phyloP scores from a whole-genome alignment of 2,113 vertebrate genomes.

The Puma concolor region DNA sequence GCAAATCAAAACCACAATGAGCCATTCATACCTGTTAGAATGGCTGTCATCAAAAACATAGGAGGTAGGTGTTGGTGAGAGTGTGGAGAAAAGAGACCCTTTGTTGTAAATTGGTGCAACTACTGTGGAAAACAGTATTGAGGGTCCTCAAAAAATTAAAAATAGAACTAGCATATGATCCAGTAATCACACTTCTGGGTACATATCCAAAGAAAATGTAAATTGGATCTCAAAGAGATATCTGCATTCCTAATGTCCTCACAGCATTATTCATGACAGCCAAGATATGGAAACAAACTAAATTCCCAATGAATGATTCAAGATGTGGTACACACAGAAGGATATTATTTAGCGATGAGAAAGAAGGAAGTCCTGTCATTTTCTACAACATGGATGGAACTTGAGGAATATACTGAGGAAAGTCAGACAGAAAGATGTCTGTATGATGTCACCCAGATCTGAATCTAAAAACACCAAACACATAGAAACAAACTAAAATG shows the following conservation, averaged over 20 bases:
- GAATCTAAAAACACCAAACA: neutral
- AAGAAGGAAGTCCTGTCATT: neutral
- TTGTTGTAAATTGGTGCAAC: neutral
- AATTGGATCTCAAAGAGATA: neutral
- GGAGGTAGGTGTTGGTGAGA: neutral
- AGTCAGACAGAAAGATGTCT: neutral
- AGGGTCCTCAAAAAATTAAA: neutral
- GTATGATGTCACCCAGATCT: neutral
- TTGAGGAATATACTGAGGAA: neutral
- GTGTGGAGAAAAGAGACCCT: neutral
- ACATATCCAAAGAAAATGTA: neutral
- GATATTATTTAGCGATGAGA: neutral
- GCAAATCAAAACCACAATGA: neutral
- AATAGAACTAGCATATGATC: neutral
- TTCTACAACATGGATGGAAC: neutral
- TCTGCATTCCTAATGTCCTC: neutral
- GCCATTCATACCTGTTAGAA: neutral
- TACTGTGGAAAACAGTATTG: neutral
- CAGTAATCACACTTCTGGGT: neutral
- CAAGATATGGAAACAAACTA: neutral
- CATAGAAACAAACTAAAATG: neutral
- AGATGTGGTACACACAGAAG: neutral
- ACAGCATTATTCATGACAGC: neutral
- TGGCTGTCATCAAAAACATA: neutral
- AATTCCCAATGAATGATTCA: neutral